Percentiles rank a stretch among this genome's conserved stretches.
phyloP scores from a whole-genome alignment of 2,113 vertebrate genomes.

The Brachyhypopomus occidentalis region DNA sequence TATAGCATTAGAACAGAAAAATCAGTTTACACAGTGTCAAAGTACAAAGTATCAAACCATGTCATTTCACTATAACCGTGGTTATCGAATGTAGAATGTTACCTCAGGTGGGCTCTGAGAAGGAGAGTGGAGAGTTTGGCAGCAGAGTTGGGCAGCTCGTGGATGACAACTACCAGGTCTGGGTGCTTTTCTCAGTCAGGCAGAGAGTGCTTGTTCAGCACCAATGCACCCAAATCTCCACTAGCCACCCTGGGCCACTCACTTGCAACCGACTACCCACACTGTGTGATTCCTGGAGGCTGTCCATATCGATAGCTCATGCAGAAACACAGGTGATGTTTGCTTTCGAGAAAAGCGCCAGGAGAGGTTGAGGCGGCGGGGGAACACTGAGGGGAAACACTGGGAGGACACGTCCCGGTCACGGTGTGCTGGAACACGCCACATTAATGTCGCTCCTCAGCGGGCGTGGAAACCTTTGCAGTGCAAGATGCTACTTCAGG shows the following conservation, averaged over 20 bases:
- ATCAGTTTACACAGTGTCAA: too few species aligned
- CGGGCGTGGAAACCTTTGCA: background rate
- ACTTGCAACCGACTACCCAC: conserved; percentile 36
- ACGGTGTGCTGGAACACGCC: conserved; percentile 23
- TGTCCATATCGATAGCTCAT: conserved; percentile 59
- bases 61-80: too few species aligned
- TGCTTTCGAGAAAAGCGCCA: conserved; percentile 49
- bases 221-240: conserved; percentile 11
- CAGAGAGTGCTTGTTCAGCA: background rate
- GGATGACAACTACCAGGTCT: background rate
- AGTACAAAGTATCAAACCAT: too few species aligned
- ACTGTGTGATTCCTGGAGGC: conserved; percentile 38
- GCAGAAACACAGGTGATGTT: conserved; percentile 63
- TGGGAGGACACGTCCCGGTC: conserved; percentile 18
- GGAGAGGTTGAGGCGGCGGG: conserved; percentile 3
- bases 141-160: background rate
- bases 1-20: too few species aligned
- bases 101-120: background rate
- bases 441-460: conserved; percentile 31
- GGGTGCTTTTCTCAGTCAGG: conserved; percentile 24
- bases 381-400: background rate
- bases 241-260: conserved; percentile 7
- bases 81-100: too few species aligned
- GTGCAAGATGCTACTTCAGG: conserved; percentile 2
- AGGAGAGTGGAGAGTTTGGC: background rate